phyloP scores from a whole-genome alignment of 2,113 vertebrate species.

The Brachypodius melanocephalos region DNA sequence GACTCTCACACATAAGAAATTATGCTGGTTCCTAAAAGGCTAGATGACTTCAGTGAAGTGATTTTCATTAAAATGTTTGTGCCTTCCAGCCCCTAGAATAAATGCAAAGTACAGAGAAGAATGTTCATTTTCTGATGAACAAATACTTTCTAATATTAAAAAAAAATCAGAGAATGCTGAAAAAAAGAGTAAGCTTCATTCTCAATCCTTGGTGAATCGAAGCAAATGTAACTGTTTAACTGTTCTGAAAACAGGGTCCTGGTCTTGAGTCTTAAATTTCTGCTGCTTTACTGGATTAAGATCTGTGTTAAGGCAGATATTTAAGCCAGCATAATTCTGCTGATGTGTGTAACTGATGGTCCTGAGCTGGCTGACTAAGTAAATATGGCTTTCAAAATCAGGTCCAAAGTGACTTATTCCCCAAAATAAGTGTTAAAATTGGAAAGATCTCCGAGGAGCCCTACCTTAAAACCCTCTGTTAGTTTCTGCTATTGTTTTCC shows the following conservation, averaged over 20 bases:
- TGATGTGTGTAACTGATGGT: not conserved
- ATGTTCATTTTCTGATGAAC: not conserved
- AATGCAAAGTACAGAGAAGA: not conserved
- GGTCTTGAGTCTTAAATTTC: not conserved
- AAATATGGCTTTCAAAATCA: not conserved
- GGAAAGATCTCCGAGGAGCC: not conserved
- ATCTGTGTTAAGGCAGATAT: not conserved
- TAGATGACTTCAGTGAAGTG: not conserved
- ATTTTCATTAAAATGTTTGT: not conserved
- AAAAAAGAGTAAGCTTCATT: not conserved
- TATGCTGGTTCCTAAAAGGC: not conserved
- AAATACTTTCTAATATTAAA: not conserved
- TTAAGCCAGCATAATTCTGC: rapidly evolving
- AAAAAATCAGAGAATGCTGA: not conserved
- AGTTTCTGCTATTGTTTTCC: not conserved
- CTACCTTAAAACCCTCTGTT: not conserved
- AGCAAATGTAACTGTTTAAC: not conserved
- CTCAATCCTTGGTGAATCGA: not conserved
- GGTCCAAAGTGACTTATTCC: not conserved
- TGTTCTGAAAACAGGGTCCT: not conserved
- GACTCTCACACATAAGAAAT: not conserved
- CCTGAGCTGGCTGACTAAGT: not conserved
- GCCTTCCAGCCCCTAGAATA: not conserved
- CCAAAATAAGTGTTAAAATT: not conserved
- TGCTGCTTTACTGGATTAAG: not conserved